phyloP scores from a whole-genome alignment of 2,888 invertebrate species.

The Eulithis prunata region DNA sequence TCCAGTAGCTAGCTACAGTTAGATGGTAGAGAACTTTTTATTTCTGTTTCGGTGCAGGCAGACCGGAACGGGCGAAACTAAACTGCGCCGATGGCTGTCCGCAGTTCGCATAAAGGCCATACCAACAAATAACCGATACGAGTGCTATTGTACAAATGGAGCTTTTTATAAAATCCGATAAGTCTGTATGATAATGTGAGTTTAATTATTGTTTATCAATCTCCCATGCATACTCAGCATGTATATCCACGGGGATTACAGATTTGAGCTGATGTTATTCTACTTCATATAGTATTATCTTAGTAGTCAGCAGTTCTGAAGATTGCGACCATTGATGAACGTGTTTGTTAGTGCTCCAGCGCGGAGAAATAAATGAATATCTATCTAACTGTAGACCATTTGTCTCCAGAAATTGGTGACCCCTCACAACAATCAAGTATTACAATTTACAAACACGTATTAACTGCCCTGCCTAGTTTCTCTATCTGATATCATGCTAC shows the following conservation, averaged over 20 bases:
- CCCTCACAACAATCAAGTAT: too few species aligned
- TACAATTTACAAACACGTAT: too few species aligned
- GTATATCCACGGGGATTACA: background rate
- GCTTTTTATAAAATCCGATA: slow-evolving; percentile 3
- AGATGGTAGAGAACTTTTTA: slow-evolving; percentile 34
- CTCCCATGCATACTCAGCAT: background rate
- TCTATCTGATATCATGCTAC: too few species aligned
- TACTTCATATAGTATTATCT: too few species aligned
- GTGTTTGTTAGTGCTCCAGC: too few species aligned
- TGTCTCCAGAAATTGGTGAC: too few species aligned
- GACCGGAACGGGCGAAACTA: slow-evolving; percentile 41
- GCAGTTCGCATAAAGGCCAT: slow-evolving; percentile 38
- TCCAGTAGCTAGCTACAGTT: slow-evolving; percentile 28
- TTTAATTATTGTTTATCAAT: background rate
- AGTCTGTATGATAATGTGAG: slow-evolving; percentile 1
- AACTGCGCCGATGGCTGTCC: slow-evolving; percentile 36
- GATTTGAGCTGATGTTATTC: too few species aligned
- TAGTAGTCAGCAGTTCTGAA: too few species aligned
- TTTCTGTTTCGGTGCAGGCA: slow-evolving; percentile 25
- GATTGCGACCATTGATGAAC: too few species aligned
- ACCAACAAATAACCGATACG: slow-evolving; percentile 41
- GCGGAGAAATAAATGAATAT: too few species aligned
- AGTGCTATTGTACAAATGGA: slow-evolving; percentile 25
- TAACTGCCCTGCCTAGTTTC: too few species aligned
- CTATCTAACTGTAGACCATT: too few species aligned